Evolutionary conservation across 64 coral and sea anemone species (phyloP).

Genomic region (Hydrozoanthus tunicans): DNA sequence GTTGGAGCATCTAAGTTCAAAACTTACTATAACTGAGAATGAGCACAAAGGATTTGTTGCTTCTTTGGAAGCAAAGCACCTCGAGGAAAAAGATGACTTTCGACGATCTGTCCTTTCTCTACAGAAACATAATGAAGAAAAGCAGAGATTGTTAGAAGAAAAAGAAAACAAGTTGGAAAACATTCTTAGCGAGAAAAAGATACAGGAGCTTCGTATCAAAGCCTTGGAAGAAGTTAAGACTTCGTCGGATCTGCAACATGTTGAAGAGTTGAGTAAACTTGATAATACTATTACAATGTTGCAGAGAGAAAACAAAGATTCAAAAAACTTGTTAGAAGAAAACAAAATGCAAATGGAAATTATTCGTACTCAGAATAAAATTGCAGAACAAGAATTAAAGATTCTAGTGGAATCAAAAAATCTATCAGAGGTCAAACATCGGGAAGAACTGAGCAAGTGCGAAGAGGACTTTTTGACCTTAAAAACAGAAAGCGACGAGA

Average conservation of each 20-base stretch:
- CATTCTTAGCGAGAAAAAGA: not conserved
- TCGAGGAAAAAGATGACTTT: not conserved
- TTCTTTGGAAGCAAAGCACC: not conserved
- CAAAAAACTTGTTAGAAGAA: not conserved
- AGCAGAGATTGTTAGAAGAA: not conserved
- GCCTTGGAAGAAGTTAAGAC: not conserved
- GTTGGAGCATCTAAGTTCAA: not conserved
- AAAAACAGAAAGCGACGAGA: not conserved
- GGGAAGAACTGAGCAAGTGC: not conserved
- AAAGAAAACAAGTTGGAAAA: not conserved
- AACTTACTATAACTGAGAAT: not conserved
- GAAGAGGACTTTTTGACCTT: not conserved
- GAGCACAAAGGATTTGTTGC: constrained; percentile 5
- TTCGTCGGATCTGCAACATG: not conserved
- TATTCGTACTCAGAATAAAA: not conserved
- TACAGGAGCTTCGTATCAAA: not conserved
- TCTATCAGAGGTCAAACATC: not conserved
- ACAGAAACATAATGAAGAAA: not conserved
- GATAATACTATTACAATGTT: not conserved
- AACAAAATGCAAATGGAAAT: not conserved
- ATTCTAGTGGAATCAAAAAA: not conserved
- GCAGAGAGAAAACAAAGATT: not conserved
- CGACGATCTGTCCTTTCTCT: not conserved
- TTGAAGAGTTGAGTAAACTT: not conserved
- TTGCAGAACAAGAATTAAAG: not conserved